Conservation (phyloP, 2,797 vertebrate genomes). For the Chrosomus eos region DNA sequence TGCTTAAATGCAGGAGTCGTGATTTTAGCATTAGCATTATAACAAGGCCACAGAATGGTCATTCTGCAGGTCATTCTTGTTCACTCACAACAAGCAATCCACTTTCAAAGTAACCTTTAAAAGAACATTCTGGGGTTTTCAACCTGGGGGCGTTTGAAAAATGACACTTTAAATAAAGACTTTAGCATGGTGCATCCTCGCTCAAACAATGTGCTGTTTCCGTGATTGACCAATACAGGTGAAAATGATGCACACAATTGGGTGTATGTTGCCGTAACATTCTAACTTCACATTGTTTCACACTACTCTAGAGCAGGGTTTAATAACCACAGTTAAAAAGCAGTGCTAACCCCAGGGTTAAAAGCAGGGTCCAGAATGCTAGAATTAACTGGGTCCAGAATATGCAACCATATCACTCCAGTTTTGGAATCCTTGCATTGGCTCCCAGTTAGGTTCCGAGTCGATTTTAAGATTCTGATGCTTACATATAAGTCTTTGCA, state of each 20-base stretch:
- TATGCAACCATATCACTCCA: no score
- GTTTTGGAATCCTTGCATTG: no score
- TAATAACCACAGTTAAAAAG: background rate
- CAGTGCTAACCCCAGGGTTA: background rate
- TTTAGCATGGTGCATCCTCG: background rate
- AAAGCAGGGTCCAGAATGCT: background rate
- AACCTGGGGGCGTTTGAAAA: background rate
- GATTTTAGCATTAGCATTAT: background rate
- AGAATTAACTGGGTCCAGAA: no score
- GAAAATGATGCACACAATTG: background rate
- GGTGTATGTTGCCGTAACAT: background rate
- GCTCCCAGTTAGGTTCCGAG: no score
- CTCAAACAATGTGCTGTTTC: background rate
- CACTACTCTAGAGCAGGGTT: background rate
- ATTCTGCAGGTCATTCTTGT: background rate
- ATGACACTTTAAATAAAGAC: background rate
- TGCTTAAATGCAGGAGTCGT: background rate
- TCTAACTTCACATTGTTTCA: background rate
- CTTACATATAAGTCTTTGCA: no score
- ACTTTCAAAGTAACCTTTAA: conserved; percentile 23
- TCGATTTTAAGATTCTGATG: no score
- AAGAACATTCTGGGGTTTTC: conserved; percentile 20
- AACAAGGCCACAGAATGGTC: conserved; percentile 6
- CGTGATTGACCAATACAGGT: background rate
- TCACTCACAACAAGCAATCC: conserved; percentile 23